Evolutionary conservation across 2,797 vertebrate genomes (phyloP).

Genomic region (Hippopotamyrus pictus): DNA sequence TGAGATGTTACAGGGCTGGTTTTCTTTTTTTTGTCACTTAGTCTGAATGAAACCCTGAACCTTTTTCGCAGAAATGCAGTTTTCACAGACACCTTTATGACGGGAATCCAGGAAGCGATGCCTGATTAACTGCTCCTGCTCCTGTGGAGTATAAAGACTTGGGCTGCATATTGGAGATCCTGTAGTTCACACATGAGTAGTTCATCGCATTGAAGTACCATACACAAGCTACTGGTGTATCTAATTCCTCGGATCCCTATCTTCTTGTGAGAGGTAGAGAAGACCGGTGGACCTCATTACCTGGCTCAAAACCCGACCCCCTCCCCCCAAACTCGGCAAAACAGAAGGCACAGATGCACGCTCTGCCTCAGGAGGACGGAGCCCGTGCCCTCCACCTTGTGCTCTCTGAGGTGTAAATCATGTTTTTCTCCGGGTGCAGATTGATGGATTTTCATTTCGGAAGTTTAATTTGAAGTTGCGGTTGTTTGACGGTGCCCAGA

Average conservation of each 20-base stretch:
- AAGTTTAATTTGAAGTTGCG: neutral
- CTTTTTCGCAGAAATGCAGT: neutral
- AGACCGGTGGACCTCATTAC: neutral
- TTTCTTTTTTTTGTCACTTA: neutral
- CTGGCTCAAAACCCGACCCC: neutral
- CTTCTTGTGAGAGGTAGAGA: neutral
- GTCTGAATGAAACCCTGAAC: neutral
- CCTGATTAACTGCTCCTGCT: neutral
- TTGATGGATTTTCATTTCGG: neutral
- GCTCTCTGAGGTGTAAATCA: constrained; percentile 1
- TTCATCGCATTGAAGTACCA: neutral
- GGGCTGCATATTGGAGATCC: neutral
- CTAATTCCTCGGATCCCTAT: neutral
- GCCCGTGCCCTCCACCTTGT: neutral
- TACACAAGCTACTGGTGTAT: neutral
- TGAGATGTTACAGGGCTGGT: neutral
- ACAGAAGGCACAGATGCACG: neutral
- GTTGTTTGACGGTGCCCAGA: neutral
- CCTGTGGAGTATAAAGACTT: neutral
- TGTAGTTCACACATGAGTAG: neutral
- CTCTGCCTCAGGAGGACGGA: neutral
- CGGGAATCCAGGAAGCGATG: neutral
- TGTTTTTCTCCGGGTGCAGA: neutral
- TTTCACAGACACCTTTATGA: neutral
- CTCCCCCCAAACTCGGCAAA: neutral